Base-by-base conservation (phyloP, 64 coral and sea anemone species). In the Montipora capricornis region DNA sequence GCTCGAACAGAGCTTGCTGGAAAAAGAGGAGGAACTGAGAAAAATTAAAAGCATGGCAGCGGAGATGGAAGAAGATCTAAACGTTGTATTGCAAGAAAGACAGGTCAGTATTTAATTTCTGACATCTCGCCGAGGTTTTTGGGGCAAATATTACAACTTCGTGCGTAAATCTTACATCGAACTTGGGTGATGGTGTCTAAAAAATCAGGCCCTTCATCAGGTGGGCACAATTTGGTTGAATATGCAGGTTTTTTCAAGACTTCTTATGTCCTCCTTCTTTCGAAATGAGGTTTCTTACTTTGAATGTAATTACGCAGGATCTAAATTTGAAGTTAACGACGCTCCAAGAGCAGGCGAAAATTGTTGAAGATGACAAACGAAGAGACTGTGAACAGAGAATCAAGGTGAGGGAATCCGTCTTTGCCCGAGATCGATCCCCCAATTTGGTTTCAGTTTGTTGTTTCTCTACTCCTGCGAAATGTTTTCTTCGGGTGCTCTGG, bases 11-110 rank as follows among this genome's bases (percentile, higher is more conserved):
- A 71, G 82, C 19, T 86, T 86, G 66, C 48, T 86, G 37, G 16
- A 86, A 50, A 86, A 86, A 14, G 82, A 86, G 11, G 82, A 86
- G 17, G 82, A 73, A 19, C 20, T 73, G 66, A 86, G 82, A 86
- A 49, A 50, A 48, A 73, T 47, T 50, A 62, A 86, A 5, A 86
- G 44, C 47, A 71, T 49, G 19, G 17, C 82, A 49, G 66, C 62
- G 1, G 82, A 86, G 62, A 71, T 86, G 82, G 82, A 86, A 86
- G 37, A 86, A 6, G 82, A 86, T 12, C 66, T 86, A 13, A 68
- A 86, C 9, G 49, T 45, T 6, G 82, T 45, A 20, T 14, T 86
- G 5, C 64, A 86, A 86, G 82, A 86, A 50, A 86, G 71, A 50
- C 82, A 73, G 46, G 82, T 86, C 0, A 52, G 82, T 37, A 26